A percentile compares a stretch with the other conserved stretches of the same genome.
phyloP scores from a whole-genome alignment of 2,113 vertebrate genomes.

The Macrotus californicus region DNA sequence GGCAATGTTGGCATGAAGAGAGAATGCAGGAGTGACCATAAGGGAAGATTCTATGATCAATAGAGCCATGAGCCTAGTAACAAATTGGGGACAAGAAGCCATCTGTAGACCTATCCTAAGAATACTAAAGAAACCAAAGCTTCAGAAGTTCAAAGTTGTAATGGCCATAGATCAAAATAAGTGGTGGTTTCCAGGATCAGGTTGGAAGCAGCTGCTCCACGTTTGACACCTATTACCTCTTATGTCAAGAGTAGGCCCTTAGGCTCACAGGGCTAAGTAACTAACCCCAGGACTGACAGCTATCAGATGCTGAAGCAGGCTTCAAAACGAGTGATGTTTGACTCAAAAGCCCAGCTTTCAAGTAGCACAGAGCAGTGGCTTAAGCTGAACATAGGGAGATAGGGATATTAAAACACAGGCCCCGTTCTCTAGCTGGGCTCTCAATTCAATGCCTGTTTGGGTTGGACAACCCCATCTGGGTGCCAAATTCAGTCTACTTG shows the following conservation, averaged over 20 bases:
- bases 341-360: neutral
- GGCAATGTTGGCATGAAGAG: neutral
- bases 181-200: neutral
- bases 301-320: neutral
- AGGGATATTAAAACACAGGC: neutral
- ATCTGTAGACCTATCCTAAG: neutral
- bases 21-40: neutral
- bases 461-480: neutral
- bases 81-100: neutral
- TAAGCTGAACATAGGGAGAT: neutral
- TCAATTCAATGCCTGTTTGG: neutral
- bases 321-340: neutral
- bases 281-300: neutral
- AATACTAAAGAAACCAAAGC: neutral
- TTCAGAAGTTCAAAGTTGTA: neutral
- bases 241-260: neutral
- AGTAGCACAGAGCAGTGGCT: neutral
- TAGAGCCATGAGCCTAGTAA: neutral
- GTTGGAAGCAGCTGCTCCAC: too few species aligned
- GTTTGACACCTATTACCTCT: neutral
- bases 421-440: neutral
- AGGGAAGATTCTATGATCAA: neutral
- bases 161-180: neutral
- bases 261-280: neutral
- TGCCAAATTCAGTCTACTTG: neutral